Conservation (phyloP, 2,113 vertebrate genomes). For the Dipodomys stephensi region DNA sequence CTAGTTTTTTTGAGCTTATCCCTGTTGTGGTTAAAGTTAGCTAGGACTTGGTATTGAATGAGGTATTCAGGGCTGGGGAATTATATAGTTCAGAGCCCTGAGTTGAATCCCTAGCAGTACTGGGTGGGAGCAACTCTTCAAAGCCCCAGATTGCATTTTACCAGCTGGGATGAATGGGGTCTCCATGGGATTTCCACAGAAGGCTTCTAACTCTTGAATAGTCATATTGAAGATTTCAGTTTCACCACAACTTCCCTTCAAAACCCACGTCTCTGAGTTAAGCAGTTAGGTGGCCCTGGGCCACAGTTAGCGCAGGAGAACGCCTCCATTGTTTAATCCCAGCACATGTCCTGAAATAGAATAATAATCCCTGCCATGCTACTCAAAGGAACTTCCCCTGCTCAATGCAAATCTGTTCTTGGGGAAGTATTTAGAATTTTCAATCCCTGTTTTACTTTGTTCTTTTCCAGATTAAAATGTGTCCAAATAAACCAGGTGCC, state of each 20-base stretch:
- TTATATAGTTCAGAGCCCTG: background rate
- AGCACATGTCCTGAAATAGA: conserved; percentile 21
- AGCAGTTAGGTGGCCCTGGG: conserved; percentile 5
- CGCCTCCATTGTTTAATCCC: conserved; percentile 18
- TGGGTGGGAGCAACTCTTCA: background rate
- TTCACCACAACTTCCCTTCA: conserved; percentile 73
- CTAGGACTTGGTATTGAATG: conserved; percentile 6
- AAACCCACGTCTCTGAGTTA: conserved; percentile 32
- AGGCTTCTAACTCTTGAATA: conserved; percentile 25
- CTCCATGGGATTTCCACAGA: conserved; percentile 66
- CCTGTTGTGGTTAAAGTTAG: background rate
- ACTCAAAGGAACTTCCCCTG: conserved; percentile 13
- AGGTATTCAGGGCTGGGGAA: background rate
- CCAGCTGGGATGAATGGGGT: conserved; percentile 45
- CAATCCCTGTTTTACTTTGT: conserved; percentile 22
- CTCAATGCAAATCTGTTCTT: conserved; percentile 28
- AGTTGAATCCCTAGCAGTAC: background rate
- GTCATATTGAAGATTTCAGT: conserved; percentile 69
- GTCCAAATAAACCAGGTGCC: too few relatives aligned
- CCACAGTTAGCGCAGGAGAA: background rate
- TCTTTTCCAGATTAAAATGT: conserved; percentile 20
- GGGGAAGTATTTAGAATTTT: conserved; percentile 65
- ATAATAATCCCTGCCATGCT: conserved; percentile 51
- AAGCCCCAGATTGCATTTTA: conserved; percentile 42
- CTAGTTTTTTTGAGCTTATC: conserved; percentile 39